A percentile compares a stretch with the other conserved stretches of the same genome.
These are phyloP conservation scores for Phrynosoma blainvillii DNA, from an alignment of 2,113 vertebrate genomes.

Conservation along the genomic window DNA sequence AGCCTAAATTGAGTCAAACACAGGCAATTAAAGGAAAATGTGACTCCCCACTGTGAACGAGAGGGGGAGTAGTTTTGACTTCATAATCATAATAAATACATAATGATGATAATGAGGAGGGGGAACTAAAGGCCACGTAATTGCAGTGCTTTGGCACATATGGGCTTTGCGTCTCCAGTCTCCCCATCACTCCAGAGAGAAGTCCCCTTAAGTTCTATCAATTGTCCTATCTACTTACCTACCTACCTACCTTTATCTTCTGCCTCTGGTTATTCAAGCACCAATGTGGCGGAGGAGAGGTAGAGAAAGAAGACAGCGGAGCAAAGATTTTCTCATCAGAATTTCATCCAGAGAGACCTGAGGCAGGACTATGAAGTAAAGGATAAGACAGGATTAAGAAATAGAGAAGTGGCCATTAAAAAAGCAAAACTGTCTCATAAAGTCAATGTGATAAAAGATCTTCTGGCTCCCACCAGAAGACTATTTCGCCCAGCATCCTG, in stretches of 20 bases:
- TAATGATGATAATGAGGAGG: constrained; percentile 52
- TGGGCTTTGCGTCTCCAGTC: fast-evolving
- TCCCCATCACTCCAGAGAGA: not conserved
- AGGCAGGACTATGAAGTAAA: too few species aligned
- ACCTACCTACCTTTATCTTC: not conserved
- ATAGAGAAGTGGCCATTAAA: not conserved
- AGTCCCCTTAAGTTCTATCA: not conserved
- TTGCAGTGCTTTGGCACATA: constrained; percentile 6
- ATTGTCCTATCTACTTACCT: not conserved
- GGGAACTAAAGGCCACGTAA: constrained; percentile 38
- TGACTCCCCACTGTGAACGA: constrained; percentile 66
- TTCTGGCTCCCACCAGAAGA: not conserved
- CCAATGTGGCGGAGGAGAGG: not conserved
- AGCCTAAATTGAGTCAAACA: constrained; percentile 74
- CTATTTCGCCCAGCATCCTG: not conserved
- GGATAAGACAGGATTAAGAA: too few species aligned
- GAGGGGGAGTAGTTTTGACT: constrained; percentile 64
- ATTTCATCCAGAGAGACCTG: too few species aligned
- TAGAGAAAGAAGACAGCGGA: not conserved
- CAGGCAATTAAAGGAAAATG: constrained; percentile 78
- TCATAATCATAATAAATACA: constrained; percentile 68
- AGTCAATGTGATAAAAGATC: not conserved
- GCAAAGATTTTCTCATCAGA: not conserved
- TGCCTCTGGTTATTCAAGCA: not conserved
- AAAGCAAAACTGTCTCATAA: not conserved